phyloP scores from a whole-genome alignment of 2,797 vertebrate species.

The Champsocephalus gunnari region DNA sequence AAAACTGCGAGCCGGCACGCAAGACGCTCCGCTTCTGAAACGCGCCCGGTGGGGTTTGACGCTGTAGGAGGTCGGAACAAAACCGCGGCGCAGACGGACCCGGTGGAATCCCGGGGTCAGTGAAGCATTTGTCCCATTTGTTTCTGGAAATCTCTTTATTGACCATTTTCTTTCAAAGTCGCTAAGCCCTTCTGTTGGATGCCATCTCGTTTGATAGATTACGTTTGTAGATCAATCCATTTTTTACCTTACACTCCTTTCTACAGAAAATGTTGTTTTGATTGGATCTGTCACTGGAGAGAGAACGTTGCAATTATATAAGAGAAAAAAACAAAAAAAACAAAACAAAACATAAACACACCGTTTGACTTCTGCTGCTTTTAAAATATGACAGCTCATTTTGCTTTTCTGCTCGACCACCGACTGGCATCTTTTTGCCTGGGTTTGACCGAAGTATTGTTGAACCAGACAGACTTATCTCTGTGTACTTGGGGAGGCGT shows the following conservation, averaged over 20 bases:
- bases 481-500: slow-evolving; percentile 13
- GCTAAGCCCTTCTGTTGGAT: slow-evolving; percentile 14
- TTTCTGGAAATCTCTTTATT: slow-evolving; percentile 15
- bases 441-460: slow-evolving; percentile 42
- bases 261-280: slow-evolving; percentile 11
- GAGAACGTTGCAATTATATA: slow-evolving; percentile 10
- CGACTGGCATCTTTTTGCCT: slow-evolving; percentile 43
- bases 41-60: no score
- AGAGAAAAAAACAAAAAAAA: slow-evolving; percentile 16
- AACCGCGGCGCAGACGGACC: no score
- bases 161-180: slow-evolving; percentile 10
- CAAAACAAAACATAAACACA: slow-evolving; percentile 30
- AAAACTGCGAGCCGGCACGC: no score
- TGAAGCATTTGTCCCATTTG: slow-evolving; percentile 24
- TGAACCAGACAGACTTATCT: slow-evolving; percentile 36
- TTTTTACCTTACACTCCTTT: slow-evolving; percentile 13
- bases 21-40: no score
- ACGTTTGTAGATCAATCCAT: slow-evolving; percentile 1
- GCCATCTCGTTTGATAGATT: slow-evolving; percentile 13
- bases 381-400: slow-evolving; percentile 49
- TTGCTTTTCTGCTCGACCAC: slow-evolving; percentile 12
- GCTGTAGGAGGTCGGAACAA: no score
- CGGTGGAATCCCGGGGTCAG: neutral
- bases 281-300: slow-evolving; percentile 12
- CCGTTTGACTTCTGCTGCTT: slow-evolving; percentile 32